Evolutionary conservation across 2,888 invertebrate genomes (phyloP).

Genomic region (Molanna angustata): DNA sequence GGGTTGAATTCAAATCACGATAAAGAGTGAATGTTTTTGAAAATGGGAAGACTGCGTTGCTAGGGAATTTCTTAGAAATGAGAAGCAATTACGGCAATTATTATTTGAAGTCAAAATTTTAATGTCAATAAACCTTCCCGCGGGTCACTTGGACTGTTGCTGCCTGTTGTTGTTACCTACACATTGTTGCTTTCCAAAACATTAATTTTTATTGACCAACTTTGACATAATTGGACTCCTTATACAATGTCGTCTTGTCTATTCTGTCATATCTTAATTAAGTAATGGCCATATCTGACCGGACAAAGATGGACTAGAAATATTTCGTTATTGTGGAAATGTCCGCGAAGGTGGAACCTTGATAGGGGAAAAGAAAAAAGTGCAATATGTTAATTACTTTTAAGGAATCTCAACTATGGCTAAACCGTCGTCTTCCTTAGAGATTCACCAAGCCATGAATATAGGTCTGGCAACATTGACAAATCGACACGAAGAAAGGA

Average conservation of each 20-base stretch:
- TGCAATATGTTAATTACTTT: too few relatives aligned
- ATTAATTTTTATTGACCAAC: constrained; percentile 10
- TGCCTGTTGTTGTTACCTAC: not conserved
- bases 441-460: too few relatives aligned
- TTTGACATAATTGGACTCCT: constrained; percentile 4
- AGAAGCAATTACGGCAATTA: constrained; percentile 2
- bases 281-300: too few relatives aligned
- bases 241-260: not conserved
- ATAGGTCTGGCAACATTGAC: too few relatives aligned
- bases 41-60: not conserved
- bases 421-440: too few relatives aligned
- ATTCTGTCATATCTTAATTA: not conserved
- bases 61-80: constrained; percentile 2
- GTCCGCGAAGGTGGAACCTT: too few relatives aligned
- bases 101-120: not conserved
- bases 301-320: too few relatives aligned
- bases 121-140: not conserved
- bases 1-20: not conserved
- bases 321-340: too few relatives aligned
- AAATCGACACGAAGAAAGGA: too few relatives aligned
- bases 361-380: too few relatives aligned
- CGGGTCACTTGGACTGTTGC: too few relatives aligned
- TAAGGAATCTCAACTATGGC: too few relatives aligned
- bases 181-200: constrained; percentile 2
- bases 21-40: not conserved